Percentiles rank a stretch among this genome's conserved stretches.
phyloP scores from a whole-genome alignment of 2,797 vertebrate genomes.

The Moxostoma hubbsi region DNA sequence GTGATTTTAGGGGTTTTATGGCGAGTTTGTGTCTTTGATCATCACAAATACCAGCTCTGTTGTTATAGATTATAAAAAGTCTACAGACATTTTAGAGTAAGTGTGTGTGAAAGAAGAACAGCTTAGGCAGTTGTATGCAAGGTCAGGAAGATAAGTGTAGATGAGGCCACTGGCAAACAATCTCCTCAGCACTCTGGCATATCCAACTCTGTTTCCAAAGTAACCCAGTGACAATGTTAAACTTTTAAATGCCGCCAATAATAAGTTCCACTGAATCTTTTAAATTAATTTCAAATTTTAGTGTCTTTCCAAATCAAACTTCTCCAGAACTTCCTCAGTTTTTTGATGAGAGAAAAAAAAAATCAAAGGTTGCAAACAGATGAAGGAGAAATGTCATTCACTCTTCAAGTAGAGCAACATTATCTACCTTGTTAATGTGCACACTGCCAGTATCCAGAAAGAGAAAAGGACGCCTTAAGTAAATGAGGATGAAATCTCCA shows the following conservation, averaged over 20 bases:
- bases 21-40: neutral
- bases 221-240: constrained; percentile 14
- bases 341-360: neutral
- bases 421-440: too few relatives aligned
- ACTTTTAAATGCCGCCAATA: neutral
- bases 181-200: constrained; percentile 23
- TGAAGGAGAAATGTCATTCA: neutral
- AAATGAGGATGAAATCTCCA: neutral
- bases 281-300: neutral
- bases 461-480: neutral
- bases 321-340: neutral
- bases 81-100: neutral
- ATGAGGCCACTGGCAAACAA: constrained; percentile 45
- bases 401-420: neutral
- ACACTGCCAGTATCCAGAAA: neutral
- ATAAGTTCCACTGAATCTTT: constrained; percentile 5
- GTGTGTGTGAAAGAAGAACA: neutral
- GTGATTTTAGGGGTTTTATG: neutral
- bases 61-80: constrained; percentile 3
- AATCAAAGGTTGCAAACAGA: neutral
- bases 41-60: constrained; percentile 2
- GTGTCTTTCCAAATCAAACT: neutral
- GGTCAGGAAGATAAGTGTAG: constrained; percentile 39
- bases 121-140: neutral
- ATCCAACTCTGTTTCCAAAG: constrained; percentile 20